A percentile compares a stretch with the other conserved stretches of the same genome.
Evolutionary conservation across 2,888 invertebrate genomes (phyloP).

Genomic region (Brachyopa scutellaris): DNA sequence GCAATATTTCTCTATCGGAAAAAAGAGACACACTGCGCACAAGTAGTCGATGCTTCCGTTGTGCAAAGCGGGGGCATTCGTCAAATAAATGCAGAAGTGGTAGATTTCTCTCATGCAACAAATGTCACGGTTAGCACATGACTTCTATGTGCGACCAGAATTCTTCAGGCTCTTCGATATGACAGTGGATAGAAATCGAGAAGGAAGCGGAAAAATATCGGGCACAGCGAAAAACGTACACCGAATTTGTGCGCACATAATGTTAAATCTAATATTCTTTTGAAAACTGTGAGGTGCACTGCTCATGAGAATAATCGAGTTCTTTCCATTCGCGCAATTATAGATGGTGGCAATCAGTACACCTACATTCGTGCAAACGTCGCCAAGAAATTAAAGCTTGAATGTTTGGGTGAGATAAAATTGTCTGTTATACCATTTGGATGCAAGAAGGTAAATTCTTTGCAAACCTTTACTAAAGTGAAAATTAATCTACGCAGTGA

Average conservation of each 20-base stretch:
- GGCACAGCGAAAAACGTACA: neutral
- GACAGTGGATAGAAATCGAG: neutral
- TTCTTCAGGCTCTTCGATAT: neutral
- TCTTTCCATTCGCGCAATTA: neutral
- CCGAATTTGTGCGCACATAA: constrained; percentile 8
- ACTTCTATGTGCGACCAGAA: constrained; percentile 2
- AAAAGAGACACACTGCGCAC: constrained; percentile 14
- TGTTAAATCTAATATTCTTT: neutral
- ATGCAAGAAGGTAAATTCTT: neutral
- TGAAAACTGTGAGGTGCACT: neutral
- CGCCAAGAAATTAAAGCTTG: neutral
- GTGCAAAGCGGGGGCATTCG: constrained; percentile 12
- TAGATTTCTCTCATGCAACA: neutral
- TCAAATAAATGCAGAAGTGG: constrained; percentile 20
- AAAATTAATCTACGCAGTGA: neutral
- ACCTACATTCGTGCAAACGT: neutral
- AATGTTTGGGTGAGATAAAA: neutral
- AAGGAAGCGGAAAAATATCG: neutral
- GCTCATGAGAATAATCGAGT: neutral
- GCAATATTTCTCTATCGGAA: neutral
- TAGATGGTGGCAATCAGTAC: constrained; percentile 9
- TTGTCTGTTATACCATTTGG: constrained; percentile 4
- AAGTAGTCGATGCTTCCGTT: constrained; percentile 20
- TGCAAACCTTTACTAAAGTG: neutral
- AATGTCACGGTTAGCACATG: constrained; percentile 6